Base-by-base conservation (phyloP, 2,797 vertebrate genomes). In the Rhynchotus rufescens region DNA sequence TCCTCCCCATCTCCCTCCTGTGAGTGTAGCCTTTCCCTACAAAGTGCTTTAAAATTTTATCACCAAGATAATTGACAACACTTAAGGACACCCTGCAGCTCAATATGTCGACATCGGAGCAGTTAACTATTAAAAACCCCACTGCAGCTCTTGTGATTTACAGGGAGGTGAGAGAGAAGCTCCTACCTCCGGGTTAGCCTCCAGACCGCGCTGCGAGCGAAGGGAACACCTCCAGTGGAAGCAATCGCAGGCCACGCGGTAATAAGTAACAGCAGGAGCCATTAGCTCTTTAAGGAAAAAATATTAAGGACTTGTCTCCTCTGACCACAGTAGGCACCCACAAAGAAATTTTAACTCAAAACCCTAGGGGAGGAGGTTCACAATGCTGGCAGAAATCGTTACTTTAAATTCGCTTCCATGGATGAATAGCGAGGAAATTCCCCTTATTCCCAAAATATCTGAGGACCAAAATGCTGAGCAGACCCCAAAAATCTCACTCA, bases 221-320 rank as follows among this genome's bases (percentile, higher is more conserved):
- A 81, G 62, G 40, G 54, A 93, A 90, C 64, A 80, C 57, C 82
- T 95, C 81, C 11, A 56, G 74, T 71, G 65, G 89, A 94, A 86
- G 79, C 21, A 88, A 85, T 89, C 80, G 67, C 74, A 56, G 77
- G 69, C 76, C 77, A 80, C 86, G 73, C 44, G 59, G 0, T 64
- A 91, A 79, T 64, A 94, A 45, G 90, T 66, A 84, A 54, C 73
- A 74, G 77, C 64, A 94, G 19, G 4, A 90, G 66, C 14, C 38
- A 69, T 81, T 74, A 80, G 72, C 52, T 79, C 67, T 40, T 49
- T 25, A 49, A 67, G 44, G 12, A 56, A 11, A 56, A 68, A 80
- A 64, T 36, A 75, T 75, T 66, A 75, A 21, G 72, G 64, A 68
- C 60, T 84, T 66, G 47, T 92, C 56, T 88, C 80, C 83, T 93